Base-by-base conservation (phyloP, 2,888 invertebrate species). In the Pteria penguin region DNA sequence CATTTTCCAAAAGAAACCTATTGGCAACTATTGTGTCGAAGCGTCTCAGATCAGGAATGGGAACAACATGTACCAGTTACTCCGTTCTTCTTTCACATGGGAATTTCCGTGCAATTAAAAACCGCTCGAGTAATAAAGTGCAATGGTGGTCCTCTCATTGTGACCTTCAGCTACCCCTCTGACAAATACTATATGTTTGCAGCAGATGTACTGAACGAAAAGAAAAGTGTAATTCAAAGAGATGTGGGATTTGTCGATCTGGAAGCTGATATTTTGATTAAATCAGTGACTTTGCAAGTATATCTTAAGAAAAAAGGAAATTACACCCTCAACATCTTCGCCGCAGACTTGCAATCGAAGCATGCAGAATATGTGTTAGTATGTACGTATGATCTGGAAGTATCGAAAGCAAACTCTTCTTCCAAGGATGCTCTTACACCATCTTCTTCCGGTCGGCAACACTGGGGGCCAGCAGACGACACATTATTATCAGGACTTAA, bases 381-480 rank as follows among this genome's bases (percentile, higher is more conserved):
- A 26, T 75, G 75, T 60, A 62, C 60, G 8, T 65, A 58, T 29
- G 14, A 54, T 31, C 57, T 75, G 4, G 26, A 36, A 22, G 24
- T 63, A 2, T 29, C 11, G 2, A 62, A 67, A 31, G 14, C 22
- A 14, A 52, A 60, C 4, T 11, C 45, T 18, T 45, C 45, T 18
- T 45, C 45, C 11, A 18, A 45, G 45, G 45, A 45, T 18, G 18
- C 45, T 45, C 45, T 18, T 18, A 14, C 45, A 14, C 8, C 45
- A 14, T 18, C 45, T 14, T 18, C 45, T 36, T 22, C 58, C n/a
- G 55, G 36, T 1, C 76, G 76, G 29, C 58, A 69, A 11, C 69
- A 73, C 32, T 77, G 76, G 76, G 76, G 76, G n/a, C 76, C 76
- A 2, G 76, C 72, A 5, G 60, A 69, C 36, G 76, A 77, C 54